These are phyloP conservation scores for Choristoneura fumiferana DNA, from an alignment of 1,140 invertebrate species.

Conservation along the genomic window DNA sequence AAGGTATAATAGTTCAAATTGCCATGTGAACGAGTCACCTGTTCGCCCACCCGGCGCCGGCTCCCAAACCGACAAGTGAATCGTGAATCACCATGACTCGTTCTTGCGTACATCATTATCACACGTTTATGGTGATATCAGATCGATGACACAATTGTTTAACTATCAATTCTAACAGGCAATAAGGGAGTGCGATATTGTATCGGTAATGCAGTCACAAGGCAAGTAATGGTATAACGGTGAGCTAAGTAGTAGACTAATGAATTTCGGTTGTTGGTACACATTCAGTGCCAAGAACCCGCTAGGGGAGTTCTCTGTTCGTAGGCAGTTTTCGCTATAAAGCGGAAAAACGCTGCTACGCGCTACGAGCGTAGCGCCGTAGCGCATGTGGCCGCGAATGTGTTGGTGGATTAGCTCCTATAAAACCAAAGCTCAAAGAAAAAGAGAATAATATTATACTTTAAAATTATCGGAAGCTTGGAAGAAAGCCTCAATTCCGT, in stretches of 20 bases:
- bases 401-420: no score
- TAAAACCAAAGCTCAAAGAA: no score
- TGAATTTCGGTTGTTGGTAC: background rate
- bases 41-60: constrained; percentile 40
- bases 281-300: no score
- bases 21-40: constrained; percentile 47
- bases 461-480: no score
- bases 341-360: no score
- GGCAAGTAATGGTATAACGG: background rate
- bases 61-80: constrained; percentile 33
- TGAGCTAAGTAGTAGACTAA: background rate
- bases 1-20: constrained; percentile 45
- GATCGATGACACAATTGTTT: constrained; percentile 16
- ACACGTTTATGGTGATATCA: constrained; percentile 19
- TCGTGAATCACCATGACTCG: constrained; percentile 37
- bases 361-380: no score
- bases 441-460: no score
- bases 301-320: no score
- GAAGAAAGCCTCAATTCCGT: no score
- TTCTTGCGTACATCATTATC: constrained; percentile 1
- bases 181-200: background rate
- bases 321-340: no score
- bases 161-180: background rate
- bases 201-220: background rate
- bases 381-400: no score